These are phyloP conservation scores for Amblyteles armatorius DNA, from an alignment of 2,888 invertebrate species.

Conservation along the genomic window DNA sequence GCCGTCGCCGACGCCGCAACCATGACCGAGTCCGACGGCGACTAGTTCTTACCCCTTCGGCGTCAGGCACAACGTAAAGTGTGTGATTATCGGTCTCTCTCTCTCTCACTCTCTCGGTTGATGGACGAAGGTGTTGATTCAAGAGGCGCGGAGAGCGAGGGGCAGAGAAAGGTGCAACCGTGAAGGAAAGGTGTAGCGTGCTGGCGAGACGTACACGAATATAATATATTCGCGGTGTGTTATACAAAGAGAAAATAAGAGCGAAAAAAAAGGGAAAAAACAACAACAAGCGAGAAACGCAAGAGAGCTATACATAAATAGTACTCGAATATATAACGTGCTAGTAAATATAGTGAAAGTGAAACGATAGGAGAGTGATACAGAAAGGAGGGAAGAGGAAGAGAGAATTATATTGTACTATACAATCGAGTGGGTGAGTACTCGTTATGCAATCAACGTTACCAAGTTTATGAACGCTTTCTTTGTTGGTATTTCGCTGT, in stretches of 20 bases:
- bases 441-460: neutral
- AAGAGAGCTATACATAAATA: slow-evolving; percentile 57
- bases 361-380: slow-evolving; percentile 10
- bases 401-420: slow-evolving; percentile 31
- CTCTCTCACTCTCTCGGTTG: neutral
- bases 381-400: slow-evolving; percentile 8
- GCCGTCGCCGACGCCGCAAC: slow-evolving; percentile 48
- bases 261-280: neutral
- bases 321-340: slow-evolving; percentile 10
- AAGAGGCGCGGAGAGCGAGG: neutral
- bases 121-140: neutral
- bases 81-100: slow-evolving; percentile 24
- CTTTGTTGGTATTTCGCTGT: slow-evolving; percentile 19
- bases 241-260: slow-evolving; percentile 21
- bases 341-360: slow-evolving; percentile 24
- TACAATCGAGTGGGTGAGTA: slow-evolving; percentile 59
- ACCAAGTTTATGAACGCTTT: neutral
- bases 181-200: slow-evolving; percentile 27
- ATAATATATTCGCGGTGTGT: slow-evolving; percentile 40
- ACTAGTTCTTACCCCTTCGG: slow-evolving; percentile 47
- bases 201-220: slow-evolving; percentile 9
- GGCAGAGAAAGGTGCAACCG: slow-evolving; percentile 14
- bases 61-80: slow-evolving; percentile 10
- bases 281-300: slow-evolving; percentile 44
- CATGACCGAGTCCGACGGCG: slow-evolving; percentile 61